These are phyloP conservation scores for Antitype chi DNA, from an alignment of 2,888 invertebrate species.

Conservation along the genomic window DNA sequence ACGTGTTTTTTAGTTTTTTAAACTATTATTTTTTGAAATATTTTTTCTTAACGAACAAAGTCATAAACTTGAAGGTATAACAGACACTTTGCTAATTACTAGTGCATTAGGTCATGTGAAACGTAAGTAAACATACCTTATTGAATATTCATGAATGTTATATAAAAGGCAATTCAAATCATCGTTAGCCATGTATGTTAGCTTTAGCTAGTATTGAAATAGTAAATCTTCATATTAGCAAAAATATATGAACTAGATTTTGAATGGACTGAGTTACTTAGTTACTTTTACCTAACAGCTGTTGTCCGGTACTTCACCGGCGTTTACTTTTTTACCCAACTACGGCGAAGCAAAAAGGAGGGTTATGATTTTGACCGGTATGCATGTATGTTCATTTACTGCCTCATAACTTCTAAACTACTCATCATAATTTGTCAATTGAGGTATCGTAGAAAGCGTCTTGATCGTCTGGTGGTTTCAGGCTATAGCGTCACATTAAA, in stretches of 20 bases:
- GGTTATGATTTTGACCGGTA: no score
- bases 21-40: not conserved
- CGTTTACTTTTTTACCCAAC: not conserved
- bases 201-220: not conserved
- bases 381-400: no score
- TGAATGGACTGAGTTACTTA: not conserved
- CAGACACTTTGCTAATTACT: constrained; percentile 9
- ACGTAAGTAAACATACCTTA: not conserved
- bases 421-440: no score
- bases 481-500: no score
- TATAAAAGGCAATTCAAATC: constrained; percentile 4
- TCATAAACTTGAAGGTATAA: not conserved
- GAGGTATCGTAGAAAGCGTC: no score
- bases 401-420: no score
- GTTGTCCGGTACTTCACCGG: no score
- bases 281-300: not conserved
- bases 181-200: not conserved
- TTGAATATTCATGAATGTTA: constrained; percentile 14
- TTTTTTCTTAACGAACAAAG: not conserved
- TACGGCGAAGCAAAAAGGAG: no score
- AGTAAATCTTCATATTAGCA: not conserved
- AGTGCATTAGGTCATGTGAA: constrained; percentile 24
- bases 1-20: no score
- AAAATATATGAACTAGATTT: not conserved
- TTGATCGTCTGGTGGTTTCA: no score